phyloP scores from a whole-genome alignment of 2,113 vertebrate genomes.

The Dicaeum eximium region DNA sequence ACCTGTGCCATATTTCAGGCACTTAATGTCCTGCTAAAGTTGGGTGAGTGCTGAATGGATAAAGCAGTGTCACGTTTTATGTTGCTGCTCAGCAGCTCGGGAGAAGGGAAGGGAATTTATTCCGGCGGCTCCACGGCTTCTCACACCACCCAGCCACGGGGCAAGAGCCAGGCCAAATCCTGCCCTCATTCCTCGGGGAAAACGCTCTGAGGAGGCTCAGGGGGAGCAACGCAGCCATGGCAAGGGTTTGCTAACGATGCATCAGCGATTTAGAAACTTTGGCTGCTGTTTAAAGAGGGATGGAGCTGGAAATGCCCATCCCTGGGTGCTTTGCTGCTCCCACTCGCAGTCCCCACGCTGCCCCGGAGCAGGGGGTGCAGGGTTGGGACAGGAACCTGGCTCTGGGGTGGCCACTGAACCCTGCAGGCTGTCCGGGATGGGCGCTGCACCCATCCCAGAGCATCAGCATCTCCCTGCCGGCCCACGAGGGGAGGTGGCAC shows the following conservation, averaged over 20 bases:
- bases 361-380: accelerated
- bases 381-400: neutral
- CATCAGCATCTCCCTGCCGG: neutral
- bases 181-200: neutral
- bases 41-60: constrained; percentile 45
- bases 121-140: neutral
- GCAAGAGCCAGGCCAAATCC: neutral
- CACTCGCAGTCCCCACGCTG: accelerated
- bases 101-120: constrained; percentile 10
- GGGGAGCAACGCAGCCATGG: neutral
- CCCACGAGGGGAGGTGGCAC: neutral
- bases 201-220: neutral
- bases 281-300: neutral
- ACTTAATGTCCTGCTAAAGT: constrained; percentile 31
- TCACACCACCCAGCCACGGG: accelerated
- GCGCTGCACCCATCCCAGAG: neutral
- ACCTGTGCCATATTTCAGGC: neutral
- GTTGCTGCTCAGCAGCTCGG: neutral
- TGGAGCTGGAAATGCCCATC: neutral
- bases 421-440: neutral
- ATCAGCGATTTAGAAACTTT: neutral
- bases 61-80: constrained; percentile 46
- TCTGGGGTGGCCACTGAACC: neutral
- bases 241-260: neutral
- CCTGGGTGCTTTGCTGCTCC: neutral